Evolutionary conservation across 2,888 invertebrate species (phyloP), one percentile per base, ranked within the genome.

Genomic region (Lathronympha strigana): DNA sequence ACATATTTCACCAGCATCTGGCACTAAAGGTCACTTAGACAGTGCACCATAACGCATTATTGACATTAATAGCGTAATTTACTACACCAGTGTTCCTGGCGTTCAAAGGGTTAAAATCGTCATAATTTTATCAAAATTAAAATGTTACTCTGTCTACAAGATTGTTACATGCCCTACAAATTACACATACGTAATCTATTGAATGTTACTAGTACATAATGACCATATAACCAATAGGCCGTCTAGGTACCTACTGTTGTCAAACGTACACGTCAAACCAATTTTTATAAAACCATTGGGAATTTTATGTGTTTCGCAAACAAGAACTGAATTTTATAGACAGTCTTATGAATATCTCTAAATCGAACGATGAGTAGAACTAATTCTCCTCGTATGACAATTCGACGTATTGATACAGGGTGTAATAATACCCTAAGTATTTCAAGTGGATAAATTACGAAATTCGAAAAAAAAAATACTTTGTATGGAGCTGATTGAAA

Each of bases 181-280:
- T n/a, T 74, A 79, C 76, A 76, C 77, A 84, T 84, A 83, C 84
- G 83, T 85, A 84, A 81, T 75, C 73, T 77, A 81, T 75, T 82
- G 76, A 77, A 81, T 84, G 82, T 83, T 84, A 83, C 80, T 49
- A 61, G 60, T 53, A 61, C 47, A 71, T 78, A 76, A 74, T 55
- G 73, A 76, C 63, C 70, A 77, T 79, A 60, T 61, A 79, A 75
- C 72, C 81, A 76, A 74, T 80, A 76, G 68, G 40, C 61, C 61
- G 66, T 31, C 50, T 66, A 66, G 66, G 60, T 45, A 66, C 23
- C 45, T 57, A 43, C 57, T 40, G n/a, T 51, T 54, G 66, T 61
- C 60, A 38, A 64, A 47, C 47, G 54, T 51, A 61, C 54, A 66
- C 68, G 70, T 67, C 68, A 67, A 68, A 31, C 51, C 61, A 58